Base-by-base conservation (phyloP, 2,888 invertebrate genomes). In the Netelia inedita region DNA sequence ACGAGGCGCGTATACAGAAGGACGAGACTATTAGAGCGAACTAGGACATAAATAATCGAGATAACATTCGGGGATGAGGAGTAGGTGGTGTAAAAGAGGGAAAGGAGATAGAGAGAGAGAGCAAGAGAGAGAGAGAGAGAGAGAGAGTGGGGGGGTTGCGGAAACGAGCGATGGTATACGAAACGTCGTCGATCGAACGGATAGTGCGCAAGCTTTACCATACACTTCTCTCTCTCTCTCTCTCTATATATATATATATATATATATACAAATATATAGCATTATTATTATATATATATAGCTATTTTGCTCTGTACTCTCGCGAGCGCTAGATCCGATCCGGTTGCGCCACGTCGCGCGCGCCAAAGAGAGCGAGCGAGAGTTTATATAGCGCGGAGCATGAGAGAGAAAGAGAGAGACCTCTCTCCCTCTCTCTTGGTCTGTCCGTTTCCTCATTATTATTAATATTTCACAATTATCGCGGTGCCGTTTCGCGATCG, bases 391-490 rank as follows among this genome's bases (percentile, higher is more conserved):
- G 11, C 10, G 11, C 19, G 19, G 19, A 46, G 35, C 46, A 35
- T 14, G 69, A 43, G 68, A 61, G 43, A 14, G 66, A n/a, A 16
- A 19, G 66, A 23, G 19, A 65, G 80, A 66, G 55, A 57, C 74
- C 14, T 66, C 50, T 59, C 9, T 78, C 35, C 46, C 66, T 75
- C 65, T 65, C 74, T 55, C 19, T 50, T 55, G 46, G 46, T 74
- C 66, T 78, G 50, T 87, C 88, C 85, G 86, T 89, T 89, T 90
- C 89, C 89, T 90, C 89, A 87, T 91, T 90, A 89, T 90, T 90
- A 91, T 91, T 91, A 89, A 90, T 91, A 89, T 91, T 91, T 90
- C 90, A 89, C 90, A 91, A 91, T 90, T 91, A 90, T 90, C 88
- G 88, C 87, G 82, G 82, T 87, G 87, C 87, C 85, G 87, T 88